Evolutionary conservation across 2,888 invertebrate species (phyloP), one percentile per base, ranked within the genome.

Genomic region (Sepiola atlantica): DNA sequence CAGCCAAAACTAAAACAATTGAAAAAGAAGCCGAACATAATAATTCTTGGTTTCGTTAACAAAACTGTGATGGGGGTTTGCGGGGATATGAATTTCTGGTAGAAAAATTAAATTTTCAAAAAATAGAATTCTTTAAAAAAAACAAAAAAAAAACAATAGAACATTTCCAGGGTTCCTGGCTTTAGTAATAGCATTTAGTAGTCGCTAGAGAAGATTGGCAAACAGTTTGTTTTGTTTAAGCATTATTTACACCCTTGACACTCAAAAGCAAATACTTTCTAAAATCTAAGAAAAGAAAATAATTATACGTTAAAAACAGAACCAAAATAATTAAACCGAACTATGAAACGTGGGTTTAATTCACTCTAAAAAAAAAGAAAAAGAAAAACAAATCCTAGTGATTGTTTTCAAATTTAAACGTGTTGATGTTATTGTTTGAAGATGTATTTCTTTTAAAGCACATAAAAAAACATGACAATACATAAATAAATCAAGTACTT

Each of bases 391-490:
- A 77, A 45, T 45, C 12, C 77, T n/a, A 14, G 21, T 18, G n/a
- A 45, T 45, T 77, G 77, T 77, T 77, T n/a, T 77, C n/a, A 77
- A 77, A 77, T 61, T 61, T 77, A 77, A 77, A 77, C 77, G 77
- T 77, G 77, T 77, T 77, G 77, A 77, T 77, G 77, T 32, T 77
- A 24, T 57, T 21, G 16, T 77, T 16, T 18, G n/a, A 14, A 24
- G 61, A 61, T 28, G 61, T 28, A 24, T 45, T 45, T 45, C 45
- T 45, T 61, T 61, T 8, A 21, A 24, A 28, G 3, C 3, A 28
- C 10, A 1, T 1, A 61, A 61, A 77, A 2, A 77, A 77, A 77
- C 77, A 32, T n/a, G n/a, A n/a, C n/a, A 77, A 77, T 4, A 77
- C 14, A 32, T 12, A n/a, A 77, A 77, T 16, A 77, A 32, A 32